Percentiles rank a stretch among this genome's conserved stretches.
phyloP scores from a whole-genome alignment of 2,888 invertebrate genomes.

The Bellardia bayeri region DNA sequence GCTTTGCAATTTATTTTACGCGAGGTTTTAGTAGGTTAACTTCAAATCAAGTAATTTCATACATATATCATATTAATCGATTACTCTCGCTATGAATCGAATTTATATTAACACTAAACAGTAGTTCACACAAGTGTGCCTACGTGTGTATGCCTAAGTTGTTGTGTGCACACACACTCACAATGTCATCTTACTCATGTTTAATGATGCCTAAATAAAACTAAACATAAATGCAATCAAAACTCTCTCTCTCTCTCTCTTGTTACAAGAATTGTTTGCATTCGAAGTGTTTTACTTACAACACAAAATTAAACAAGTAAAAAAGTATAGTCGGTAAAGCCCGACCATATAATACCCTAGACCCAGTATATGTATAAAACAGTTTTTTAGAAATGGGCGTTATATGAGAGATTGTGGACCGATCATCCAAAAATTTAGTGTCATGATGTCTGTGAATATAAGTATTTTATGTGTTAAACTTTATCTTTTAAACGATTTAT shows the following conservation, averaged over 20 bases:
- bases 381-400: too few relatives aligned
- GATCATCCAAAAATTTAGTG: too few relatives aligned
- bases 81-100: background rate
- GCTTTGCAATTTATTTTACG: too few relatives aligned
- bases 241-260: slow-evolving; percentile 39
- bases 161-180: slow-evolving; percentile 27
- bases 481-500: too few relatives aligned
- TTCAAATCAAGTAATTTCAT: too few relatives aligned
- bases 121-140: background rate
- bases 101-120: background rate
- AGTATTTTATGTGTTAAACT: too few relatives aligned
- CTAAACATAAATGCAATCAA: slow-evolving; percentile 67
- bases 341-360: too few relatives aligned
- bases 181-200: slow-evolving; percentile 62
- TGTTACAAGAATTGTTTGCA: slow-evolving; percentile 30
- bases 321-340: too few relatives aligned
- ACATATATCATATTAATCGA: background rate
- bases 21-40: too few relatives aligned
- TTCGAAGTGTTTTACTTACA: slow-evolving; percentile 55
- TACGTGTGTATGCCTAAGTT: background rate
- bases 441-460: too few relatives aligned
- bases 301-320: background rate
- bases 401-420: too few relatives aligned
- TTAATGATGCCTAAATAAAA: slow-evolving; percentile 71
- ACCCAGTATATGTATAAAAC: too few relatives aligned